Evolutionary conservation across 2,888 invertebrate species (phyloP).

Genomic region (Apotomis betuletana): DNA sequence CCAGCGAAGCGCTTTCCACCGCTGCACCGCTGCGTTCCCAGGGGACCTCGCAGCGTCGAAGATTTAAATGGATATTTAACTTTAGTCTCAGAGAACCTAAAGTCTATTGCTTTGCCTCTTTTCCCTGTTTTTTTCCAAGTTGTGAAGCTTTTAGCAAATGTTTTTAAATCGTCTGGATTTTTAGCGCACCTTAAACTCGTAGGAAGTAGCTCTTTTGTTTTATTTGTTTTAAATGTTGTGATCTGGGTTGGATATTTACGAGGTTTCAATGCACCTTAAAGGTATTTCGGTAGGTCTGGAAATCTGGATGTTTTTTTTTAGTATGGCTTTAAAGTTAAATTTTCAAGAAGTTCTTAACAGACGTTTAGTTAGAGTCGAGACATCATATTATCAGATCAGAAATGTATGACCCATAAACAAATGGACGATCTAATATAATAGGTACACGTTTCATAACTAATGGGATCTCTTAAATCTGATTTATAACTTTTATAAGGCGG

Average conservation of each 20-base stretch:
- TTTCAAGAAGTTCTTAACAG: no score
- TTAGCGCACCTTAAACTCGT: conserved; percentile 56
- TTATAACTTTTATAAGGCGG: conserved; percentile 26
- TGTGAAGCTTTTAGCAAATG: conserved; percentile 75
- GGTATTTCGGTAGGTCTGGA: neutral
- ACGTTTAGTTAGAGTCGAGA: no score
- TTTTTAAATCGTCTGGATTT: conserved; percentile 73
- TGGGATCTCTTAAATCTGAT: conserved; percentile 31
- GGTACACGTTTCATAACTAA: conserved; percentile 26
- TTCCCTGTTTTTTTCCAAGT: conserved; percentile 54
- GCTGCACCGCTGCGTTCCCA: conserved; percentile 73
- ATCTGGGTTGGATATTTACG: conserved; percentile 42
- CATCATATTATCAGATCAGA: no score
- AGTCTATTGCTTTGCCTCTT: conserved; percentile 75
- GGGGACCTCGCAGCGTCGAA: conserved; percentile 65
- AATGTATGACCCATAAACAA: neutral
- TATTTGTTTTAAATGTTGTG: conserved; percentile 42
- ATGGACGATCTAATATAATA: neutral
- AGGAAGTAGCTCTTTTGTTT: conserved; percentile 45
- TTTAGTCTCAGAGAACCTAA: conserved; percentile 79
- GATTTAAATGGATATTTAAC: conserved; percentile 84
- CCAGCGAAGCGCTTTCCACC: conserved; percentile 57
- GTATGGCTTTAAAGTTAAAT: neutral
- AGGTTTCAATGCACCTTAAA: conserved; percentile 19
- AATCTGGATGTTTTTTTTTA: neutral